A percentile compares a stretch with the other conserved stretches of the same genome.
These are phyloP conservation scores for Apomyelois bistriatella DNA, from an alignment of 2,888 invertebrate genomes.

Conservation along the genomic window DNA sequence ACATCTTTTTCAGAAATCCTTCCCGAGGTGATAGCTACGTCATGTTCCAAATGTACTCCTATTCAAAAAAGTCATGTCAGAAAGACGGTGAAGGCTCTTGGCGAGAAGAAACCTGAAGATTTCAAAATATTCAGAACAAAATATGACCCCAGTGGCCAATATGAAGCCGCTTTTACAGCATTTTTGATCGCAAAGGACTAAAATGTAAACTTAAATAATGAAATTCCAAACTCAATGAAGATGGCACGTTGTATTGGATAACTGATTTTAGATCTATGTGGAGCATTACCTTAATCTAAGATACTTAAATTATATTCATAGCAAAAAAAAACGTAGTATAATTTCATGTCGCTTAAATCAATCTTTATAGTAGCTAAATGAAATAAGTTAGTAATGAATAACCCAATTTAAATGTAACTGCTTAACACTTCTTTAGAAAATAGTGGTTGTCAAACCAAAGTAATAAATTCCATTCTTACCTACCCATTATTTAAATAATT, in stretches of 20 bases:
- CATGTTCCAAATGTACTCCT: conserved; percentile 56
- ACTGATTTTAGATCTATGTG: conserved; percentile 30
- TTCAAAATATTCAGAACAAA: conserved; percentile 47
- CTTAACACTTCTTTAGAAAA: too few species aligned
- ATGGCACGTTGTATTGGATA: not conserved
- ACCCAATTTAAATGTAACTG: too few species aligned
- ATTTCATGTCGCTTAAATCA: not conserved
- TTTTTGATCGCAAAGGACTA: conserved; percentile 44
- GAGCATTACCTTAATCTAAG: conserved; percentile 37
- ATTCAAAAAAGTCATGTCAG: conserved; percentile 47
- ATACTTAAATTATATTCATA: conserved; percentile 1
- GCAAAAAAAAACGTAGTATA: conserved; percentile 1
- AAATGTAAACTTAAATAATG: conserved; percentile 7
- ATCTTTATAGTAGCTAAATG: too few species aligned
- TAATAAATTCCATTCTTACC: too few species aligned
- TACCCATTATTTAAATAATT: too few species aligned
- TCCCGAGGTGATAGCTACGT: conserved; percentile 58
- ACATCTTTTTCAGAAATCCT: conserved; percentile 43
- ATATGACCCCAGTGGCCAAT: conserved; percentile 57
- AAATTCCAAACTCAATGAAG: not conserved
- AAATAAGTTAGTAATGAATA: too few species aligned
- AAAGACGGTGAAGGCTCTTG: conserved; percentile 53
- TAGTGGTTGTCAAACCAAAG: too few species aligned
- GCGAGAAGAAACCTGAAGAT: conserved; percentile 46
- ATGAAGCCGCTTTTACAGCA: conserved; percentile 48